These are phyloP conservation scores for Porites lobata DNA, from an alignment of 92 coral and sea anemone species.

Conservation along the genomic window DNA sequence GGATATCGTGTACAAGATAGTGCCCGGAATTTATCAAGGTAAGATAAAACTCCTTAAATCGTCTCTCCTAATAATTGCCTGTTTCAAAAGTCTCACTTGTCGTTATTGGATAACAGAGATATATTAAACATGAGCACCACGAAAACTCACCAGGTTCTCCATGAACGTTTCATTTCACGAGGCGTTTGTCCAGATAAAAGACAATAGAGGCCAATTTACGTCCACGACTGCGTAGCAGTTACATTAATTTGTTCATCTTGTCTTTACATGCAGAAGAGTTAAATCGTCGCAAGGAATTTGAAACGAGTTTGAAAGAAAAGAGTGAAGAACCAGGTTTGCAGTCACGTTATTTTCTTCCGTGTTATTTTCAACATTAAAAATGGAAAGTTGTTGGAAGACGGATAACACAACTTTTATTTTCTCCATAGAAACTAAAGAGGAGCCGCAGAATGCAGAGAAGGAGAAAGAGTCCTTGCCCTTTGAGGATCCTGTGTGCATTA, in stretches of 20 bases:
- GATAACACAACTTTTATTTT: not conserved
- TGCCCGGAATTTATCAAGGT: conserved; percentile 91
- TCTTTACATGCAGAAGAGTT: conserved; percentile 22
- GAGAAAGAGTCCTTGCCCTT: conserved; percentile 36
- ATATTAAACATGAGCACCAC: no score
- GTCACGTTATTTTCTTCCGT: not conserved
- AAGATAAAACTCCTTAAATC: conserved; percentile 15
- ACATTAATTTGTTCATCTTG: not conserved
- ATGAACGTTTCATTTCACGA: no score
- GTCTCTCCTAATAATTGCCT: no score
- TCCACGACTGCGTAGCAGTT: no score
- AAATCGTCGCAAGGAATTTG: conserved; percentile 43
- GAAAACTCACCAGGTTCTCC: no score
- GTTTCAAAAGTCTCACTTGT: no score
- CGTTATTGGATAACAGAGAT: no score
- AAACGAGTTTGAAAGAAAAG: conserved; percentile 15
- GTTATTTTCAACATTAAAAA: not conserved
- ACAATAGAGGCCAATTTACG: no score
- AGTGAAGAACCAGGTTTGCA: conserved; percentile 19
- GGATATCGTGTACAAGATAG: conserved; percentile 92
- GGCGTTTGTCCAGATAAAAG: no score
- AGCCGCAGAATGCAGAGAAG: conserved; percentile 4
- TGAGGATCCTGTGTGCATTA: conserved; percentile 78
- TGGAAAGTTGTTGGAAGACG: not conserved
- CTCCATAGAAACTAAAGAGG: conserved; percentile 5